Percentiles rank a stretch among this genome's conserved stretches.
Evolutionary conservation across 2,797 vertebrate species (phyloP).

Genomic region (Jordanella pulchra): DNA sequence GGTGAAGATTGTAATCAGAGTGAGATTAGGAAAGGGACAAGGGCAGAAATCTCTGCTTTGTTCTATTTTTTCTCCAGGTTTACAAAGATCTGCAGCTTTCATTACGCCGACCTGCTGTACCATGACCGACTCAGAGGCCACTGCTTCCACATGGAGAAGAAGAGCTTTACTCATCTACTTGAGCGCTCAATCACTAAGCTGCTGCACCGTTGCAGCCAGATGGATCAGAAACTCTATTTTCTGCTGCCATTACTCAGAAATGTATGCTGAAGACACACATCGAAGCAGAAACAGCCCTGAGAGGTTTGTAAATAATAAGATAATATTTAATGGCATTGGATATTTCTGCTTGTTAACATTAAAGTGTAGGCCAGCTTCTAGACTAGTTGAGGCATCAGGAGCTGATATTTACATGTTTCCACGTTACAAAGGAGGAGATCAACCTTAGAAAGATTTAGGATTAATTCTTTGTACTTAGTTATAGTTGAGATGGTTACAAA

Average conservation of each 20-base stretch:
- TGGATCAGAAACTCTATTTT: slow-evolving; percentile 55
- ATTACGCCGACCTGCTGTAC: slow-evolving; percentile 22
- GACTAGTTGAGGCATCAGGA: slow-evolving; percentile 6
- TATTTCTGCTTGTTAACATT: neutral
- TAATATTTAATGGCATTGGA: slow-evolving; percentile 8
- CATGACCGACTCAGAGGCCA: slow-evolving; percentile 21
- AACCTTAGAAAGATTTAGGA: slow-evolving; percentile 13
- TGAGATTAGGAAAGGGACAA: slow-evolving; percentile 27
- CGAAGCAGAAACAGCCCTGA: slow-evolving; percentile 6
- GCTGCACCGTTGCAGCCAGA: slow-evolving; percentile 25
- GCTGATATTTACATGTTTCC: slow-evolving; percentile 4
- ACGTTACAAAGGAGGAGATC: neutral
- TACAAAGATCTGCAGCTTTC: slow-evolving; percentile 13
- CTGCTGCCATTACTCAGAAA: slow-evolving; percentile 43
- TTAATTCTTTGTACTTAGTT: slow-evolving; percentile 10
- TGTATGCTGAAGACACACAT: slow-evolving; percentile 14
- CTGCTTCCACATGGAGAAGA: slow-evolving; percentile 13
- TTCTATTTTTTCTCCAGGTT: slow-evolving; percentile 23
- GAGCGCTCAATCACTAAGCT: slow-evolving; percentile 24
- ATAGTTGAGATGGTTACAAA: slow-evolving; percentile 18
- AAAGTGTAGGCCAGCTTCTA: neutral
- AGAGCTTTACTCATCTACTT: slow-evolving; percentile 36
- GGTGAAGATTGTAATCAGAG: neutral
- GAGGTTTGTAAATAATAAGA: slow-evolving; percentile 17
- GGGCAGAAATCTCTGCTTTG: slow-evolving; percentile 17